Percentiles rank a stretch among this genome's conserved stretches.
Conservation (phyloP, 2,797 vertebrate genomes). For the Lacerta agilis region DNA sequence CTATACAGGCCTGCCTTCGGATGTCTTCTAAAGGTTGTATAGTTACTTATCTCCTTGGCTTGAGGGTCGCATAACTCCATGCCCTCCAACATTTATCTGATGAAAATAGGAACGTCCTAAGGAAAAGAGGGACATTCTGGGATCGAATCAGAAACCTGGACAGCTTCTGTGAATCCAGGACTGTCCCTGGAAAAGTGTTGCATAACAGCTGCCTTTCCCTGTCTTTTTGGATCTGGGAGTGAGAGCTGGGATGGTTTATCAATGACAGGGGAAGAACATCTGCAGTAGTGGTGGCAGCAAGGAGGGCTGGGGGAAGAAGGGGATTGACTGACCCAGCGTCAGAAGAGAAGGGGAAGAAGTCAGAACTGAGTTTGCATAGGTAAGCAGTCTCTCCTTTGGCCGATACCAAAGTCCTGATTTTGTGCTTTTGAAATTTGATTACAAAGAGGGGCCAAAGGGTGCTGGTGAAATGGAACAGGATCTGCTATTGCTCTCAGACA, state of each 20-base stretch:
- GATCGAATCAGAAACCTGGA: no score
- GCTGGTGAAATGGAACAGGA: constrained; percentile 70
- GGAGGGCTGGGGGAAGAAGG: background rate
- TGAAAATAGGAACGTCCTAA: no score
- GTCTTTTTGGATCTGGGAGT: background rate
- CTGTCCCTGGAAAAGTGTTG: no score
- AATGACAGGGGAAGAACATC: no score
- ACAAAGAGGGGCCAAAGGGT: constrained; percentile 71
- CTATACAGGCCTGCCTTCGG: no score
- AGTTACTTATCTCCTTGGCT: no score
- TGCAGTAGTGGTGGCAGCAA: background rate
- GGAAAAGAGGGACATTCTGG: no score
- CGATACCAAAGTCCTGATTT: background rate
- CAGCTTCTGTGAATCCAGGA: no score
- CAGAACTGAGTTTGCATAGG: background rate
- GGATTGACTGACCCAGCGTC: background rate
- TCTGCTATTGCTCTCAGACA: constrained; percentile 76
- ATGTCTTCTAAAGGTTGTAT: no score
- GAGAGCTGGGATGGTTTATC: background rate
- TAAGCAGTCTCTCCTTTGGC: background rate
- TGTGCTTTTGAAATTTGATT: constrained; percentile 72
- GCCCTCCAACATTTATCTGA: no score
- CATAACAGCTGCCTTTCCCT: background rate
- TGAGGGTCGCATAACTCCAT: no score
- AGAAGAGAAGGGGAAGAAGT: background rate